Conservation (phyloP, 2,888 invertebrate species). For the Palloptera scutellata region DNA sequence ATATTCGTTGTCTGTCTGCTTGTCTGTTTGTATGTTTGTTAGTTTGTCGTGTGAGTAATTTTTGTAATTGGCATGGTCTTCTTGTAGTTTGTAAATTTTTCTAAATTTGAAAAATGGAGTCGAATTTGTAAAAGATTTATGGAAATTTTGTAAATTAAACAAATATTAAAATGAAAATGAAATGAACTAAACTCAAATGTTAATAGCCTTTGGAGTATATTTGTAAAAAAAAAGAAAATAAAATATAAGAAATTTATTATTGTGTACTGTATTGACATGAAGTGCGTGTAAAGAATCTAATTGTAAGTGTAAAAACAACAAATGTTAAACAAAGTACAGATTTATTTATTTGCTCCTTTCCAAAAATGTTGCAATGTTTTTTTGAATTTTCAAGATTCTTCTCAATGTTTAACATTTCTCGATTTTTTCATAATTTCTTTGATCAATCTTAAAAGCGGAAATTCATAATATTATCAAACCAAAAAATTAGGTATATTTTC, state of each 20-base stretch:
- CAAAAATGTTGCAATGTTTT: neutral
- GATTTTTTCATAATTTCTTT: too few relatives aligned
- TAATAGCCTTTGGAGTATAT: neutral
- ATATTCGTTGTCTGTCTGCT: too few relatives aligned
- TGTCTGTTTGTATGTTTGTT: too few relatives aligned
- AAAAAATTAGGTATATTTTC: too few relatives aligned
- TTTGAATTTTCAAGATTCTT: neutral
- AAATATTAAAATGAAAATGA: neutral
- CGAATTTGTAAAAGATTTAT: neutral
- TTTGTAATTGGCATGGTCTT: neutral
- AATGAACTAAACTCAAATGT: neutral
- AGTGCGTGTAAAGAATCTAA: neutral
- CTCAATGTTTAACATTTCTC: neutral
- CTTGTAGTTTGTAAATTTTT: slow-evolving; percentile 19
- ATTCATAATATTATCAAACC: too few relatives aligned
- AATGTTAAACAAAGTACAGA: neutral
- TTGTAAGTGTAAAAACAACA: neutral
- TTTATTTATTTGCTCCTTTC: slow-evolving; percentile 7
- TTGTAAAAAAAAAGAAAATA: slow-evolving; percentile 6
- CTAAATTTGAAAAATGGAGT: neutral
- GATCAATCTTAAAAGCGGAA: too few relatives aligned
- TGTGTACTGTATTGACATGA: neutral
- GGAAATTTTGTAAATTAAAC: neutral
- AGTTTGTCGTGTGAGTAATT: too few relatives aligned
- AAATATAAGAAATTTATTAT: too few relatives aligned